A percentile compares a stretch with the other conserved stretches of the same genome.
Conservation (phyloP, 2,888 invertebrate species). For the Noctuana brunneofusca region DNA sequence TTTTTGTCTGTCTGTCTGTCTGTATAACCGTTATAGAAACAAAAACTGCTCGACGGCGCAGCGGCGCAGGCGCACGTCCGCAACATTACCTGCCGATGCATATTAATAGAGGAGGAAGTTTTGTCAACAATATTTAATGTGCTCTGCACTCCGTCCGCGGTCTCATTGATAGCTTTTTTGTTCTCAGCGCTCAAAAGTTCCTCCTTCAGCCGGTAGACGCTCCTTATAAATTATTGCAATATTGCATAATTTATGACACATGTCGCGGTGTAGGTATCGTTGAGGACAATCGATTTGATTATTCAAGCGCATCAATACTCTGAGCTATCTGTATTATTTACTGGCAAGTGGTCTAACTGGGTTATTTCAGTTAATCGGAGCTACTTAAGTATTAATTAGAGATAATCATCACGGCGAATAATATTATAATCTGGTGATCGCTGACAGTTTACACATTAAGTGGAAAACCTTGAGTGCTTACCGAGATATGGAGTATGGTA, state of each 20-base stretch:
- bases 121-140: conserved; percentile 83
- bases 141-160: conserved; percentile 70
- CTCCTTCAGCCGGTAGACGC: conserved; percentile 59
- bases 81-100: conserved; percentile 79
- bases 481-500: conserved; percentile 38
- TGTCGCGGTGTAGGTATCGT: conserved; percentile 40
- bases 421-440: conserved; percentile 65
- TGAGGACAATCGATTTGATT: conserved; percentile 62
- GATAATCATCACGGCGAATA: conserved; percentile 72
- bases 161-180: conserved; percentile 75
- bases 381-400: conserved; percentile 73
- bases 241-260: conserved; percentile 71
- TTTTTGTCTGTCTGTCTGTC: too few species aligned
- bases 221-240: conserved; percentile 67
- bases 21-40: too few species aligned
- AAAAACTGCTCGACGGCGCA: conserved; percentile 50
- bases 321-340: conserved; percentile 55
- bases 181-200: conserved; percentile 60
- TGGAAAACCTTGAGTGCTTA: conserved; percentile 62
- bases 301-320: conserved; percentile 52
- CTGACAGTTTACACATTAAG: conserved; percentile 57
- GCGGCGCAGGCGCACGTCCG: conserved; percentile 70
- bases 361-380: conserved; percentile 73
- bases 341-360: conserved; percentile 69
- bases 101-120: conserved; percentile 81